Evolutionary conservation across 2,888 invertebrate species (phyloP).

Genomic region (Ophion ventricosus): DNA sequence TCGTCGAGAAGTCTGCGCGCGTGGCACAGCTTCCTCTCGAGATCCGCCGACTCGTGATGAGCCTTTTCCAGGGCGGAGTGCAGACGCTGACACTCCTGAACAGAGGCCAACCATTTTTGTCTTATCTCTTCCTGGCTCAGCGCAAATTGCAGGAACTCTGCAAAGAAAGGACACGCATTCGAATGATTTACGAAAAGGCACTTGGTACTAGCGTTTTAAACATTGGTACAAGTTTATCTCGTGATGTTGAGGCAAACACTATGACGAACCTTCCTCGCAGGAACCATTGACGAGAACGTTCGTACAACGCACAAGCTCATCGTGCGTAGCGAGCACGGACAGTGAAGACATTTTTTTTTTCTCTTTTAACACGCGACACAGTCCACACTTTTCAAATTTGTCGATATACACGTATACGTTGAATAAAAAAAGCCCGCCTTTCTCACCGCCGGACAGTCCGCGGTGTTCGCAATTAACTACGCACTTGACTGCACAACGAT

Average conservation of each 20-base stretch:
- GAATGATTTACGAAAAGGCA: neutral
- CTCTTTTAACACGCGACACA: neutral
- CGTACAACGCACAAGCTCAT: slow-evolving; percentile 89
- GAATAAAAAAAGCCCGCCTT: slow-evolving; percentile 15
- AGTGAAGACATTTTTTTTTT: slow-evolving; percentile 82
- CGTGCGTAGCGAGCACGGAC: slow-evolving; percentile 88
- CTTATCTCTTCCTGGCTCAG: slow-evolving; percentile 90
- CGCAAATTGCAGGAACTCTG: slow-evolving; percentile 90
- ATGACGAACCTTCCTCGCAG: slow-evolving; percentile 87
- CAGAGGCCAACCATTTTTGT: slow-evolving; percentile 88
- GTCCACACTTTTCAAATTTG: neutral
- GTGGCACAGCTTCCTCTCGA: slow-evolving; percentile 92
- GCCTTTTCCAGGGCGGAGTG: slow-evolving; percentile 89
- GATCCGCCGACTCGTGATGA: slow-evolving; percentile 88
- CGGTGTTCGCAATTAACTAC: slow-evolving; percentile 26
- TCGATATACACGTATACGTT: neutral
- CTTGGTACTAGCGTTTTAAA: no score
- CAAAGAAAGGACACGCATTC: neutral
- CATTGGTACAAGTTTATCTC: neutral
- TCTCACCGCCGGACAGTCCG: neutral
- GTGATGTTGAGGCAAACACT: neutral
- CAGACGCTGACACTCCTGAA: slow-evolving; percentile 89
- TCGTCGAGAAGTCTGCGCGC: slow-evolving; percentile 92
- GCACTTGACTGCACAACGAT: neutral
- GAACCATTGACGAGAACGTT: slow-evolving; percentile 87